Base-by-base conservation (phyloP, 37 sponge, comb jelly and placozoan genomes). In the Oopsacas minuta region DNA sequence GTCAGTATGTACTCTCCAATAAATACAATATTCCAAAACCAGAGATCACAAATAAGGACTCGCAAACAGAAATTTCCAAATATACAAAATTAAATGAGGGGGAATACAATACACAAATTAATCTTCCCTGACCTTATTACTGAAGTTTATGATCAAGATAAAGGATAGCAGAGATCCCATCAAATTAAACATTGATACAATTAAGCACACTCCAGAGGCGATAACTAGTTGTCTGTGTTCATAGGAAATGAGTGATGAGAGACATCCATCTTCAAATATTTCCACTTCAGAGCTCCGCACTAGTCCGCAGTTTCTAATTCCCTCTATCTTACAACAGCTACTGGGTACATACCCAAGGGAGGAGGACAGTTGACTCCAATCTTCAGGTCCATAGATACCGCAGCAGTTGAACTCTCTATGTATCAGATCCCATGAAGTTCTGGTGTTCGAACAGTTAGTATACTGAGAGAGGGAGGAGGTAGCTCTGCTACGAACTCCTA, bases 181-280 rank as follows among this genome's bases (percentile, higher is more conserved):
- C 28, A 61, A 61, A 61, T 3, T 12, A n/a, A 20, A 61, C 75
- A 61, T 61, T 12, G 75, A 25, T 20, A 34, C 22, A 3, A 61
- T 3, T 12, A 61, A 61, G 22, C 75, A 61, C 75, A 61, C 75
- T 20, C 17, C 22, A 20, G 75, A 61, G 5, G 75, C 22, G 22
- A 61, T 61, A 34, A n/a, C 75, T 3, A 61, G 75, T 34, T 61
- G 75, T 61, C 75, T 10, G 75, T 61, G 75, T 61, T 61, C 75
- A n/a, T 61, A 61, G 7, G 75, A 32, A 12, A 12, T 61, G 17
- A 61, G 22, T 3, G 28, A 61, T 7, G 75, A 25, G 75, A 61
- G 75, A 61, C 75, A 61, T 12, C 75, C 75, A 7, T 5, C 28
- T 12, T 61, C 28, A 34, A 61, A 61, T 3, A 61, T 3, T 34